phyloP scores from a whole-genome alignment of 1,140 invertebrate species.

The Pinna nobilis region DNA sequence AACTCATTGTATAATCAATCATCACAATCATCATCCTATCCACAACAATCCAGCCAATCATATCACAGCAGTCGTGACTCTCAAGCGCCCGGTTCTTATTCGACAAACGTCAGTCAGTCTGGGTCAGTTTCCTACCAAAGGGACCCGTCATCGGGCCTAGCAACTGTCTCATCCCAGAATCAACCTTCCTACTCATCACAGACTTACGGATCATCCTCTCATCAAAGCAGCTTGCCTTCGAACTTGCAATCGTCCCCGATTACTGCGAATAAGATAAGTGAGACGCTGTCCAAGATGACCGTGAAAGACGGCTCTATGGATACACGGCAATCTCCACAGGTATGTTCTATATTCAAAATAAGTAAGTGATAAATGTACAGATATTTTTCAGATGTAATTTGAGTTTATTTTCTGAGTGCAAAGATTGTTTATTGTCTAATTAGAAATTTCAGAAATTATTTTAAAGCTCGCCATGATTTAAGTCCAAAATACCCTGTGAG shows the following conservation, averaged over 20 bases:
- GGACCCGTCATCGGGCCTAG: constrained; percentile 39
- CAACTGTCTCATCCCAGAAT: constrained; percentile 38
- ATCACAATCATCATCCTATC: constrained; percentile 16
- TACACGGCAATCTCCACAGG: constrained; percentile 59
- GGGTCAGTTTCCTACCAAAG: constrained; percentile 51
- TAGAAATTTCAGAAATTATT: too few relatives aligned
- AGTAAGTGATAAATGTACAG: too few relatives aligned
- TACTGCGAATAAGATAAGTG: constrained; percentile 63
- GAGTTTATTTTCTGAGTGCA: not conserved
- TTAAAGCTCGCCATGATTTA: too few relatives aligned
- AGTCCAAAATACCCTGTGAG: too few relatives aligned
- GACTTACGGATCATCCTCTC: constrained; percentile 41
- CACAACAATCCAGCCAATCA: constrained; percentile 22
- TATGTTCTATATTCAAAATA: too few relatives aligned
- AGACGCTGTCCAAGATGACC: constrained; percentile 68
- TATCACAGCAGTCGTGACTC: constrained; percentile 29
- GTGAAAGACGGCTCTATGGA: constrained; percentile 66
- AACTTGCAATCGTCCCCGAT: constrained; percentile 60
- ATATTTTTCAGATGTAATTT: too few relatives aligned
- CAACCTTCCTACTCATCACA: constrained; percentile 51
- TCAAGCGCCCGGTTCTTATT: constrained; percentile 35
- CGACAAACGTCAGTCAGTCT: constrained; percentile 46
- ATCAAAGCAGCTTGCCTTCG: constrained; percentile 37
- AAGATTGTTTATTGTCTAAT: too few relatives aligned
- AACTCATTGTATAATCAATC: constrained; percentile 52